Percentiles rank a stretch among this genome's conserved stretches.
Evolutionary conservation across 2,113 vertebrate genomes (phyloP).

Genomic region (Cynocephalus volans): DNA sequence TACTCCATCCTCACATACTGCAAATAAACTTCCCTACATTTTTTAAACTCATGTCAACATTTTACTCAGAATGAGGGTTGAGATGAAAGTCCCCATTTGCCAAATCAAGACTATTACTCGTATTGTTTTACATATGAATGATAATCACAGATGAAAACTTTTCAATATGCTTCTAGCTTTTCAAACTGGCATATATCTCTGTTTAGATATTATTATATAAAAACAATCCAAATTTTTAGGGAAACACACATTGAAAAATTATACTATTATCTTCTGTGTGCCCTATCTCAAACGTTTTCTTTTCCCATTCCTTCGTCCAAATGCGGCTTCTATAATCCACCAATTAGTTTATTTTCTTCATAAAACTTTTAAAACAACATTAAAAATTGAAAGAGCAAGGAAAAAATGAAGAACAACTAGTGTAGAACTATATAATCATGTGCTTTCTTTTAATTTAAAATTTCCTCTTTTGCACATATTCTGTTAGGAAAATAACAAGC

Average conservation of each 20-base stretch:
- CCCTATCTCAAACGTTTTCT: conserved; percentile 84
- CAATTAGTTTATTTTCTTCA: conserved; percentile 83
- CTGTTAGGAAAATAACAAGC: conserved; percentile 84
- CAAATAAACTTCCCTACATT: conserved; percentile 66
- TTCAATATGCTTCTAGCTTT: conserved; percentile 81
- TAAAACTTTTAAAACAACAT: conserved; percentile 77
- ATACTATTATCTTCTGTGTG: conserved; percentile 41
- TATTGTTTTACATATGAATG: conserved; percentile 68
- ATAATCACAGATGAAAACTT: conserved; percentile 80
- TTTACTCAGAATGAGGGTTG: conserved; percentile 68
- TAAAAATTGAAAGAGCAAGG: conserved; percentile 67
- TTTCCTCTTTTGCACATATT: conserved; percentile 87
- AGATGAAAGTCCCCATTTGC: conserved; percentile 60
- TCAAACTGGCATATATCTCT: conserved; percentile 82
- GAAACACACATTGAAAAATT: conserved; percentile 62
- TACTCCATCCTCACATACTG: neutral
- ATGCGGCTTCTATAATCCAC: conserved; percentile 87
- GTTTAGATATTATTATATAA: conserved; percentile 82
- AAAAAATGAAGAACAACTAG: conserved; percentile 57
- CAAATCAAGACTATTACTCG: conserved; percentile 39
- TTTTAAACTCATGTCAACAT: conserved; percentile 55
- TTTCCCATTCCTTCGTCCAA: conserved; percentile 80
- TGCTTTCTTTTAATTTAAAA: conserved; percentile 86
- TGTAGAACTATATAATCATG: conserved; percentile 76
- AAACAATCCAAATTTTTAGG: conserved; percentile 75